These are phyloP conservation scores for Pollenia angustigena DNA, from an alignment of 2,888 invertebrate genomes.

Conservation along the genomic window DNA sequence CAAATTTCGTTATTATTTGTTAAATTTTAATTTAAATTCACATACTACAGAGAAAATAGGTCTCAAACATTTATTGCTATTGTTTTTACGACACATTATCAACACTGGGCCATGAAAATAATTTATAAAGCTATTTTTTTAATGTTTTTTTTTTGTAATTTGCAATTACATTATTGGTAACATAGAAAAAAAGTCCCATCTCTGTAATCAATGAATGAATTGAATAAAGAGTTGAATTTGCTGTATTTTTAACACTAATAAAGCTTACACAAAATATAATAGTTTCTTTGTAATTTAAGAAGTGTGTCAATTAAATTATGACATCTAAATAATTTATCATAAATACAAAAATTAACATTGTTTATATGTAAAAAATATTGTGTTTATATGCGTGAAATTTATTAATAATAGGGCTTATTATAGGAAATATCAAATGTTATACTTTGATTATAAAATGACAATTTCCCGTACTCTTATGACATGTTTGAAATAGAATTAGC, in stretches of 20 bases:
- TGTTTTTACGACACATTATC: neutral
- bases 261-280: conserved; percentile 36
- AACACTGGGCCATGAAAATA: conserved; percentile 23
- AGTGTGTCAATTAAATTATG: conserved; percentile 59
- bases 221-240: neutral
- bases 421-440: too few relatives aligned
- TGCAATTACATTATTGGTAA: neutral
- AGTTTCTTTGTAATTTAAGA: conserved; percentile 55
- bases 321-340: conserved; percentile 7
- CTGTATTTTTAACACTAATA: neutral
- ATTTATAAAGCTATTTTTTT: neutral
- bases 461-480: too few relatives aligned
- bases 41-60: conserved; percentile 14
- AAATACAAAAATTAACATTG: neutral
- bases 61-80: neutral
- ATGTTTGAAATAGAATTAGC: too few relatives aligned
- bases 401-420: too few relatives aligned
- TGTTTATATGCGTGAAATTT: too few relatives aligned
- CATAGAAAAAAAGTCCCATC: neutral
- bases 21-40: conserved; percentile 48
- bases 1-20: conserved; percentile 57
- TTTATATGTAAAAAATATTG: neutral
- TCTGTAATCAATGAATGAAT: neutral
- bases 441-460: too few relatives aligned
- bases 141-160: conserved; percentile 11